These are phyloP conservation scores for Hedya salicella DNA, from an alignment of 2,888 invertebrate species.

Conservation along the genomic window DNA sequence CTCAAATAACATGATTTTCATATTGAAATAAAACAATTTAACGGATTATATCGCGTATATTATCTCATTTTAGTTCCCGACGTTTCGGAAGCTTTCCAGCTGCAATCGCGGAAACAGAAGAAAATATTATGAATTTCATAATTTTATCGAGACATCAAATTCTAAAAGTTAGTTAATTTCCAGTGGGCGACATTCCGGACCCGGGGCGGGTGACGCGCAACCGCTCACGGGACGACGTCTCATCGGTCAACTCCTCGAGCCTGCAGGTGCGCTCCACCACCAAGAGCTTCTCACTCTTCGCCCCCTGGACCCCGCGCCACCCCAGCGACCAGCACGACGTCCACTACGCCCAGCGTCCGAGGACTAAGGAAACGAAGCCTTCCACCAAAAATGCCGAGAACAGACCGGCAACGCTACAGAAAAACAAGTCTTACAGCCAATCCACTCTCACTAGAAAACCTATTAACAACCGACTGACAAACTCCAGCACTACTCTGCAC, in stretches of 20 bases:
- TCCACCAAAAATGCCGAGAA: conserved; percentile 52
- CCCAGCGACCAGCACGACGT: conserved; percentile 90
- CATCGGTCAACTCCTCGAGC: conserved; percentile 86
- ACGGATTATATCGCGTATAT: no score
- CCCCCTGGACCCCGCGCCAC: conserved; percentile 93
- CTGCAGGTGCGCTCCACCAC: conserved; percentile 90
- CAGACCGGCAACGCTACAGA: conserved; percentile 75
- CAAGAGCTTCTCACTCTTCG: conserved; percentile 92
- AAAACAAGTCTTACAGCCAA: conserved; percentile 79
- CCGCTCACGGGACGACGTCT: conserved; percentile 91
- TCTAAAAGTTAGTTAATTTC: conserved; percentile 49
- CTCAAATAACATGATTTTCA: no score
- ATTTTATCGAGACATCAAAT: no score
- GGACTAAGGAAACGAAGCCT: conserved; percentile 62
- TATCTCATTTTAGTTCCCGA: no score
- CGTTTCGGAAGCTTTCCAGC: no score
- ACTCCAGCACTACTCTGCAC: conserved; percentile 73
- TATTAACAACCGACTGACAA: conserved; percentile 67
- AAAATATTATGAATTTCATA: no score
- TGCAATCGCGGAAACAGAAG: no score
- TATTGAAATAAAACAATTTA: no score
- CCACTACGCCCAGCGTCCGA: conserved; percentile 88
- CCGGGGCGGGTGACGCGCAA: conserved; percentile 86
- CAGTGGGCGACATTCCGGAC: conserved; percentile 93
- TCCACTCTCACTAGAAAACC: conserved; percentile 72